Conservation (phyloP, 2,113 vertebrate species). For the Trichechus manatus region DNA sequence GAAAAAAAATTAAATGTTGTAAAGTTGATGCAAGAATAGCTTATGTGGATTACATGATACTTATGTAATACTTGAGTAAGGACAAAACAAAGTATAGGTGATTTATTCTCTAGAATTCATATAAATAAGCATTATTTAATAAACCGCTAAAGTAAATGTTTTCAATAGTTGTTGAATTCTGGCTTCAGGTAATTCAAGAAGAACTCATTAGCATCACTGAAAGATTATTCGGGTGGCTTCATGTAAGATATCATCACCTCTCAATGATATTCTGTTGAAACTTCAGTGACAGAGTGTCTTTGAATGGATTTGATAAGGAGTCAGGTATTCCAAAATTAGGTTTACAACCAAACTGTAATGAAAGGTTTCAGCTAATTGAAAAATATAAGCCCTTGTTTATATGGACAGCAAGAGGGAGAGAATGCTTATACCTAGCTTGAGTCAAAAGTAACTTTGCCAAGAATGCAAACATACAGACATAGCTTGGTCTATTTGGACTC, state of each 20-base stretch:
- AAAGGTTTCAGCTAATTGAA: not conserved
- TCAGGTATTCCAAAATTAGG: not conserved
- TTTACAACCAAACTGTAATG: not conserved
- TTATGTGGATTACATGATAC: not conserved
- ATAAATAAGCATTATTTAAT: not conserved
- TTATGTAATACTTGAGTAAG: not conserved
- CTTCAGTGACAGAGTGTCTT: not conserved
- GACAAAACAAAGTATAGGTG: not conserved
- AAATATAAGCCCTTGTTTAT: not conserved
- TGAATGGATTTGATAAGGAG: slow-evolving; percentile 32
- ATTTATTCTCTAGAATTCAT: not conserved
- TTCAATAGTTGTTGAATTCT: not conserved
- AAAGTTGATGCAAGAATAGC: slow-evolving; percentile 36
- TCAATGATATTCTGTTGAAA: not conserved
- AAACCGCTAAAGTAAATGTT: not conserved
- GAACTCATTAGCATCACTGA: not conserved
- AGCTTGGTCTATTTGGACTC: not conserved
- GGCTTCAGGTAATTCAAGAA: slow-evolving; percentile 19
- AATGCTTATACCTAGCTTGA: not conserved
- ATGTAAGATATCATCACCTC: not conserved
- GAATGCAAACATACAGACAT: slow-evolving; percentile 22
- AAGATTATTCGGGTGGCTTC: not conserved
- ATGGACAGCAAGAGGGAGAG: not conserved
- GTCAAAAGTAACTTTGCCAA: not conserved
- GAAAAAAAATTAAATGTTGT: not conserved